Base-by-base conservation (phyloP, 1,140 invertebrate species). In the Cepaea nemoralis region DNA sequence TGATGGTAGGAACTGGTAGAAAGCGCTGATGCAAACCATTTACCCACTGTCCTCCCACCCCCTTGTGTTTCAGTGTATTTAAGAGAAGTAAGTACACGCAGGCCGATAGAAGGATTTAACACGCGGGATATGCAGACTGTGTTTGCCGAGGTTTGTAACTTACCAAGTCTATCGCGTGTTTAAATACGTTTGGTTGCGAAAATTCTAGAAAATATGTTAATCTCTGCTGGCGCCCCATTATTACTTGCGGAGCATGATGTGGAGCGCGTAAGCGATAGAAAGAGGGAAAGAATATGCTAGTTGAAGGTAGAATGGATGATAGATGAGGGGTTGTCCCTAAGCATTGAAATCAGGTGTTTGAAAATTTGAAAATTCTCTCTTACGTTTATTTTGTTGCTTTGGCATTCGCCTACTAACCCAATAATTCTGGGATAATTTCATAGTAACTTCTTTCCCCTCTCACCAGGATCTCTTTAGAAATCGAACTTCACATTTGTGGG, bases 141-240 rank as follows among this genome's bases (percentile, higher is more conserved):
- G 59, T 63, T 63, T 63, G 59, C 59, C 5, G 8, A 31, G 59
- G 59, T 63, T 63, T 63, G 59, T 63, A 63, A 63, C 59, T 63
- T 27, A 63, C 50, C 27, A 27, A 63, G 59, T 63, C 59, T 63
- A 63, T 63, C n/a, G 59, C 59, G n/a, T 63, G 59, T 63, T 63
- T 63, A 63, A 63, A 63, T 27, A 63, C 59, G n/a, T 63, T 31
- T 31, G n/a, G 59, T 63, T 63, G 59, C 59, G 50, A 63, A 63
- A 63, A 63, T 63, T 63, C 59, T 2, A 31, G 59, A 63, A 31
- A 63, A 63, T 63, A 63, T 63, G 59, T 63, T 63, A 63, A 63
- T 63, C 59, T 63, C 27, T 31, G 27, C 6, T 31, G 59, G n/a
- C n/a, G 59, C 59, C 59, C 27, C 5, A 63, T 8, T 27, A 16